A percentile compares a stretch with the other conserved stretches of the same genome.
phyloP scores from a whole-genome alignment of 2,113 vertebrate genomes.

The Mungos mungo region DNA sequence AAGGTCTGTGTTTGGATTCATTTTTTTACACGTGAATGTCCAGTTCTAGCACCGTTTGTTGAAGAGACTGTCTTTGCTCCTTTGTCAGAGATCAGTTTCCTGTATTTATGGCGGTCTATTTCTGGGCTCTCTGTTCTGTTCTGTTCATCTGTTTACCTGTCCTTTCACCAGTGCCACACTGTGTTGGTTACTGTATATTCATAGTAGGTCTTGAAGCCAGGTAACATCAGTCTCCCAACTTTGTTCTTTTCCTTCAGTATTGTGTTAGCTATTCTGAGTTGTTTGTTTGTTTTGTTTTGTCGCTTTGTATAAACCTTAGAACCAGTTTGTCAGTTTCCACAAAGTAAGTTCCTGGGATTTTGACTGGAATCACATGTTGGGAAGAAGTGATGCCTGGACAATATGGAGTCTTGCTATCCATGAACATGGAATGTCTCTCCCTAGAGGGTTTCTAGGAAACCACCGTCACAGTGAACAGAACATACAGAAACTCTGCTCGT shows the following conservation, averaged over 20 bases:
- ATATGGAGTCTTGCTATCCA: background rate
- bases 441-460: background rate
- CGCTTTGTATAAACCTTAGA: background rate
- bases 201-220: background rate
- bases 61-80: background rate
- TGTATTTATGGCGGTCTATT: background rate
- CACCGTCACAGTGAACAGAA: background rate
- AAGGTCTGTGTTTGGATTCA: background rate
- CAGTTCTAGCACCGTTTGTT: background rate
- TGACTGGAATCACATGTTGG: background rate
- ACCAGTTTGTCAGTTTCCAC: background rate
- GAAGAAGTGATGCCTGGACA: background rate
- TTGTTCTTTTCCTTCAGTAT: background rate
- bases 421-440: background rate
- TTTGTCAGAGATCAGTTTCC: background rate
- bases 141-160: background rate
- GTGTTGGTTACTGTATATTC: background rate
- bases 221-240: background rate
- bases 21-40: background rate
- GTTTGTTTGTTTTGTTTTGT: background rate
- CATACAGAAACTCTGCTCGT: background rate
- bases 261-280: background rate
- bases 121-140: background rate
- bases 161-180: background rate
- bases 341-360: background rate